Percentiles rank a stretch among this genome's conserved stretches.
phyloP scores from a whole-genome alignment of 2,797 vertebrate species.

The Nyctalus aviator region DNA sequence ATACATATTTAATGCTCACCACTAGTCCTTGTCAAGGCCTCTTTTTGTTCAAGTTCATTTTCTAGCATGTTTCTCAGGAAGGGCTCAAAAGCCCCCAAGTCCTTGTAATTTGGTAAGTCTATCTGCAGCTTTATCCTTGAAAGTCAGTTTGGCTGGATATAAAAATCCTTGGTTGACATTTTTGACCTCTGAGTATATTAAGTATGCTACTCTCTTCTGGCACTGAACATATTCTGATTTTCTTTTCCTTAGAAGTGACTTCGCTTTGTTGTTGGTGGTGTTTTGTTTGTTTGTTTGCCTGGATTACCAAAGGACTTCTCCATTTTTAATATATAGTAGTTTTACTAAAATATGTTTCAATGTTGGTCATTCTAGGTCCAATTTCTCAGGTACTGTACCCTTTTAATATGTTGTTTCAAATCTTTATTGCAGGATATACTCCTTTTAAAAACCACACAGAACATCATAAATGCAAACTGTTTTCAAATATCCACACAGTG shows the following conservation, averaged over 20 bases:
- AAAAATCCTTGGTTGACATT: slow-evolving; percentile 65
- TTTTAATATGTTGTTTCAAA: neutral
- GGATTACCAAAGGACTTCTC: slow-evolving; percentile 19
- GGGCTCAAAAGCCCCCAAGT: neutral
- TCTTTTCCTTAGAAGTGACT: slow-evolving; percentile 11
- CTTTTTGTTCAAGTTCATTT: neutral
- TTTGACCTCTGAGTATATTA: neutral
- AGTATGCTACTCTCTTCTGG: neutral
- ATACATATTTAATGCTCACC: neutral
- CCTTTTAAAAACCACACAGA: neutral
- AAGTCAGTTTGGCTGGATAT: slow-evolving; percentile 70
- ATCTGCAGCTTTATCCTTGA: slow-evolving; percentile 7
- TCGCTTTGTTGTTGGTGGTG: neutral
- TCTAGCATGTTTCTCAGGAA: neutral
- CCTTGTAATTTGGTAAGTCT: neutral
- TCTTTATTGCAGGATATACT: neutral
- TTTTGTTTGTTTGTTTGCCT: neutral
- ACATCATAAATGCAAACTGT: neutral
- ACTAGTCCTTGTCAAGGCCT: neutral
- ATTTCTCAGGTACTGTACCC: neutral
- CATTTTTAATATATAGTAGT: slow-evolving; percentile 36
- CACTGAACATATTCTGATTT: slow-evolving; percentile 23
- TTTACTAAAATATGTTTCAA: neutral
- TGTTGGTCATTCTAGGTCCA: neutral
- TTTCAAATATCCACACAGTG: neutral